A percentile compares a stretch with the other conserved stretches of the same genome.
These are phyloP conservation scores for Patella ulyssiponensis DNA, from an alignment of 2,888 invertebrate species.

Conservation along the genomic window DNA sequence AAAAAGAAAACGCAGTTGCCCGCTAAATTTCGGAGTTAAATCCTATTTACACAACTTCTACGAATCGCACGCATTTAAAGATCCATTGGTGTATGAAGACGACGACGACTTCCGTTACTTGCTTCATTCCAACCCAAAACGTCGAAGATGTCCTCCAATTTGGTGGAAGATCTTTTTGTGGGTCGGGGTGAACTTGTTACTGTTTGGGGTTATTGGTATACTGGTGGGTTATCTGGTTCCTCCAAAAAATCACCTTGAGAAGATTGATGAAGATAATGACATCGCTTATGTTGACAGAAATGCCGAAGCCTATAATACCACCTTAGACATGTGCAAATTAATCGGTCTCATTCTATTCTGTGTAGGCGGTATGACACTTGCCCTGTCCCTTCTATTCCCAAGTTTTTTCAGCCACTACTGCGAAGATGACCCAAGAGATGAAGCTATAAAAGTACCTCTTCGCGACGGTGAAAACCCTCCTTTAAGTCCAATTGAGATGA, in stretches of 20 bases:
- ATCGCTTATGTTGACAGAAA: constrained; percentile 66
- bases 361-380: constrained; percentile 73
- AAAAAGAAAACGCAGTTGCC: constrained; percentile 73
- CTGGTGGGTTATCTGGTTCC: constrained; percentile 74
- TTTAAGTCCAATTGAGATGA: constrained; percentile 63
- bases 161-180: constrained; percentile 73
- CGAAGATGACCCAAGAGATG: constrained; percentile 62
- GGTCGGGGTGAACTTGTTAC: constrained; percentile 73
- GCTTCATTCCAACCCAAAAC: constrained; percentile 63
- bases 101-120: constrained; percentile 71
- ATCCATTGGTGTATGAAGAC: constrained; percentile 64
- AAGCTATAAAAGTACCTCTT: constrained; percentile 57
- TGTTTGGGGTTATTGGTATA: constrained; percentile 73
- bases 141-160: constrained; percentile 65
- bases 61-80: constrained; percentile 66
- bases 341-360: constrained; percentile 74
- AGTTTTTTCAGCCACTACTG: constrained; percentile 73
- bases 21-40: constrained; percentile 73
- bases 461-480: constrained; percentile 56
- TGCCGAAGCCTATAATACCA: constrained; percentile 73
- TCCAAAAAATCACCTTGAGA: constrained; percentile 51
- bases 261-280: constrained; percentile 66
- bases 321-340: constrained; percentile 73
- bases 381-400: constrained; percentile 73
- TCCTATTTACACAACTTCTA: constrained; percentile 75